A percentile compares a stretch with the other conserved stretches of the same genome.
phyloP scores from a whole-genome alignment of 2,113 vertebrate genomes.

The Proteles cristata region DNA sequence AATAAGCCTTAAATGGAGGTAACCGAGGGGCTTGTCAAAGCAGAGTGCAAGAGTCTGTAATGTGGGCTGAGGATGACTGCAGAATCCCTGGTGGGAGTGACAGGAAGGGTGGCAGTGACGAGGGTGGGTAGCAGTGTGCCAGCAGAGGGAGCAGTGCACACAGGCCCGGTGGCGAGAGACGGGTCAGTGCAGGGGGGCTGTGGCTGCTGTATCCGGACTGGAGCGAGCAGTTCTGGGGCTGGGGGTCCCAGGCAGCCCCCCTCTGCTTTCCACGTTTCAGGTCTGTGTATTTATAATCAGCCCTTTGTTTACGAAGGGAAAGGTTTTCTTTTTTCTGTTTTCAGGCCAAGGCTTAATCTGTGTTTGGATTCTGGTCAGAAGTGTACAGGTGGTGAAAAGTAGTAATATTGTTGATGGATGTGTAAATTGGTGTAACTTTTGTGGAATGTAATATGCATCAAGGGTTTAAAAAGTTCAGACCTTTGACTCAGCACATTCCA shows the following conservation, averaged over 20 bases:
- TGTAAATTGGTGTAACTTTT: background rate
- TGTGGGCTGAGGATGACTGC: background rate
- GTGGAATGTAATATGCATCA: background rate
- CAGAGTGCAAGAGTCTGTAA: background rate
- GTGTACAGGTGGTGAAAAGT: background rate
- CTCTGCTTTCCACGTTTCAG: background rate
- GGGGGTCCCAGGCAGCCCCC: background rate
- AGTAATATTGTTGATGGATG: background rate
- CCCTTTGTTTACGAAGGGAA: slow-evolving; percentile 3
- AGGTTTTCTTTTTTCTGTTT: background rate
- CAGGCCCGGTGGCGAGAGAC: background rate
- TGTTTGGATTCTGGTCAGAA: background rate
- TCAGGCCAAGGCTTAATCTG: background rate
- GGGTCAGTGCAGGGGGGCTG: background rate
- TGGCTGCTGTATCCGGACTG: background rate
- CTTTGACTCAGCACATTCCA: background rate
- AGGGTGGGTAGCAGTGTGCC: background rate
- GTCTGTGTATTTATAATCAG: background rate
- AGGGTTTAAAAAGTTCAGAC: background rate
- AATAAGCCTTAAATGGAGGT: background rate
- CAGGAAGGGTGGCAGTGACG: background rate
- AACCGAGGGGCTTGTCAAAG: background rate
- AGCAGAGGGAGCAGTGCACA: background rate
- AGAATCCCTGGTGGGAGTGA: background rate
- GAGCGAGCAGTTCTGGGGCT: background rate